Evolutionary conservation across 2,797 vertebrate species (phyloP).

Genomic region (Dryobates pubescens): DNA sequence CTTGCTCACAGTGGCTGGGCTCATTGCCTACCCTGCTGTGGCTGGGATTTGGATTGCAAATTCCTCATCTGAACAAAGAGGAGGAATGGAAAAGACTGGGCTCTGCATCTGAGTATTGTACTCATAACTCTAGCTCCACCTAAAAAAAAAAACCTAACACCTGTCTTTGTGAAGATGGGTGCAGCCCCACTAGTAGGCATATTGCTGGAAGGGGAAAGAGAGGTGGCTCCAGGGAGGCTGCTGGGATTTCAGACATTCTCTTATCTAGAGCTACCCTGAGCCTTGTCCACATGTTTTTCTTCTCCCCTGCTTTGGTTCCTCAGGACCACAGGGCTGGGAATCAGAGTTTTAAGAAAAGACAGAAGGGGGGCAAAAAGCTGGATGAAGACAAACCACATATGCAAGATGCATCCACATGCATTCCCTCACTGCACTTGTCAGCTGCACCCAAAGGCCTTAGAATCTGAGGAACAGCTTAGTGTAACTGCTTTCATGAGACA

Average conservation of each 20-base stretch:
- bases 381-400: accelerated
- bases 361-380: too few species aligned
- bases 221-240: neutral
- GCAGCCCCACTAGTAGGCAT: neutral
- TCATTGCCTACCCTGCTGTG: conserved; percentile 13
- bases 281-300: neutral
- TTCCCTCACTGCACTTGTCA: neutral
- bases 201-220: neutral
- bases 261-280: neutral
- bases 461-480: neutral
- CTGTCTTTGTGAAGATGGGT: neutral
- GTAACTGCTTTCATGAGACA: neutral
- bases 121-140: conserved; percentile 5
- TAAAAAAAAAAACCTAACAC: neutral
- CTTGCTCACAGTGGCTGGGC: conserved; percentile 17
- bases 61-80: conserved; percentile 46
- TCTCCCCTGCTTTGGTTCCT: neutral
- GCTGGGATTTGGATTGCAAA: conserved; percentile 66
- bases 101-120: neutral
- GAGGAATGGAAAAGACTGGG: conserved; percentile 17
- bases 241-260: neutral
- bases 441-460: neutral
- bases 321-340: neutral
- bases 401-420: neutral
- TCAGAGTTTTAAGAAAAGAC: neutral